phyloP scores from a whole-genome alignment of 2,888 invertebrate species.

The Saturnia pavonia region DNA sequence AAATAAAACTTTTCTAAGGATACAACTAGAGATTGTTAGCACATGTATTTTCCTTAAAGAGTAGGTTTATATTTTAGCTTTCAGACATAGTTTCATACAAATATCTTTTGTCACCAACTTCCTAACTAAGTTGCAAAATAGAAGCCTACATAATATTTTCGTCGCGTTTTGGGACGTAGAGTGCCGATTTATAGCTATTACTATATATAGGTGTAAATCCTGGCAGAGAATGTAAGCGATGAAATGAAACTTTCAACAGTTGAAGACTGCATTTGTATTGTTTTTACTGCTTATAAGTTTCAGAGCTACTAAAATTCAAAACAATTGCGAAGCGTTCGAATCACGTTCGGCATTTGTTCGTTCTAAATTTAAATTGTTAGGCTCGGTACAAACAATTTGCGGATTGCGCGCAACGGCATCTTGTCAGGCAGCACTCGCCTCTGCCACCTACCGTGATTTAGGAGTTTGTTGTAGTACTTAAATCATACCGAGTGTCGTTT shows the following conservation, averaged over 20 bases:
- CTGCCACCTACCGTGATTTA: conserved; percentile 75
- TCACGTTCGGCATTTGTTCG: conserved; percentile 75
- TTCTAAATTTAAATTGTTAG: conserved; percentile 79
- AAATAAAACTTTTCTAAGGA: background rate
- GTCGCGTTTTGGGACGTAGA: background rate
- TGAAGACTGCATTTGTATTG: conserved; percentile 53
- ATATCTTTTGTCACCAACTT: background rate
- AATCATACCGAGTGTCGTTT: conserved; percentile 70
- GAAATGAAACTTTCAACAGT: conserved; percentile 61
- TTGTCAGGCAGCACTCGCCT: conserved; percentile 64
- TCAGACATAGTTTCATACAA: background rate
- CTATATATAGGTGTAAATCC: background rate
- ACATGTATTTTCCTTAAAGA: background rate
- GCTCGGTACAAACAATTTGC: conserved; percentile 77
- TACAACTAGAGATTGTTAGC: background rate
- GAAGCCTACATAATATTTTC: background rate
- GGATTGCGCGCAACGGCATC: conserved; percentile 71
- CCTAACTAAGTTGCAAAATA: background rate
- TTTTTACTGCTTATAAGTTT: conserved; percentile 61
- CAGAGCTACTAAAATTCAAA: conserved; percentile 63
- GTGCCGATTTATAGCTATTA: background rate
- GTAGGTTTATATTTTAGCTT: background rate
- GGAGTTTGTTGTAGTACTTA: conserved; percentile 64
- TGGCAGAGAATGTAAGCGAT: background rate
- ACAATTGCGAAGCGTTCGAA: conserved; percentile 74